phyloP scores from a whole-genome alignment of 92 coral and sea anemone species.

The Hydrozoanthus gracilis region DNA sequence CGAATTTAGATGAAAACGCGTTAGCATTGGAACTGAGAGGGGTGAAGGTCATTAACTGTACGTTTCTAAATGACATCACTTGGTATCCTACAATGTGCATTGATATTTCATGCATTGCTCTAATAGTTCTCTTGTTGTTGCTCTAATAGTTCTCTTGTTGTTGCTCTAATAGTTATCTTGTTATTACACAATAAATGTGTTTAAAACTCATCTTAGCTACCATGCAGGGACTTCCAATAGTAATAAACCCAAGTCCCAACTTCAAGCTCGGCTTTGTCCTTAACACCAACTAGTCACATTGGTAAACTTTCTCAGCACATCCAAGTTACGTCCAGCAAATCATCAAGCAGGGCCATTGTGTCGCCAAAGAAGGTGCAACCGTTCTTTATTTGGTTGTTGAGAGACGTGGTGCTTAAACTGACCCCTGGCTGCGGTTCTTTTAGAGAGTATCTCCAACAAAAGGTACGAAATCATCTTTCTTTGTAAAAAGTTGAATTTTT shows the following conservation, averaged over 20 bases:
- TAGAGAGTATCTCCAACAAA: conserved; percentile 37
- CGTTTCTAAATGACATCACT: no score
- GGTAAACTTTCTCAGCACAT: conserved; percentile 75
- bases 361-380: conserved; percentile 24
- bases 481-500: neutral
- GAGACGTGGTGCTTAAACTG: conserved; percentile 23
- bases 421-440: conserved; percentile 33
- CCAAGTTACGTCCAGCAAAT: conserved; percentile 64
- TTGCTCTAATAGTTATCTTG: no score
- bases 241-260: neutral
- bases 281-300: conserved; percentile 55
- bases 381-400: conserved; percentile 35
- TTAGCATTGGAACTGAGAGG: no score
- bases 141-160: no score
- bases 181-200: no score
- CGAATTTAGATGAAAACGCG: no score
- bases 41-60: no score
- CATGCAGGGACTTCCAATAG: no score
- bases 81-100: no score
- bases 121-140: no score
- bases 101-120: no score
- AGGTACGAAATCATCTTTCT: neutral
- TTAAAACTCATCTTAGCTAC: no score
- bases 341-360: neutral
- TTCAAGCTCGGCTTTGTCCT: neutral